Base-by-base conservation (phyloP, 2,113 vertebrate species). In the Ceyx margarethae region DNA sequence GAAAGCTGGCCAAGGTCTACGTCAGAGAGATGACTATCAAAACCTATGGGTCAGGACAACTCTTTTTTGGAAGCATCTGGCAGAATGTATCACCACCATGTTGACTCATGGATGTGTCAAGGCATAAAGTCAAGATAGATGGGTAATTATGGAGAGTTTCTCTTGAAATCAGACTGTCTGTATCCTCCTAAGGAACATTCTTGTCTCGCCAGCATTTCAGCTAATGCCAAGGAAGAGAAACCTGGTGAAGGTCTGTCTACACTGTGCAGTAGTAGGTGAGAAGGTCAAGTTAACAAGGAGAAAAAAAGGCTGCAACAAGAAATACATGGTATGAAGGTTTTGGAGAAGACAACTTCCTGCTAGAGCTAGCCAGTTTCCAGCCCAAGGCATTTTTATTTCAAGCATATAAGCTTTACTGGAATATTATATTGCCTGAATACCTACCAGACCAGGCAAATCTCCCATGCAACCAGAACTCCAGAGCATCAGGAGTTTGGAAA, bases 81-180 rank as follows among this genome's bases (percentile, higher is more conserved):
- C 81, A 77, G 68, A 79, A 92, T 85, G 91, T 26, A 71, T 95
- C 94, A 90, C 46, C 85, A 3, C 56, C 3, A 1, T 23, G 35
- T 60, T 94, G 94, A 95, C 72, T 96, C 95, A 91, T 31, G 18
- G 79, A 94, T 90, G 91, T 83, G 85, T 96, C 93, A 95, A 94
- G 58, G 46, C 68, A 20, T 73, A 46, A 91, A 90, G 83, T 82
- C 64, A 58, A 74, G 46, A 6, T 7, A 85, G 78, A 85, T 89
- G 90, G 72, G 79, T 60, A 51, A 18, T 11, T 42, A 71, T 66
- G 71, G 46, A 85, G 87, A 58, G 37, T 69, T 77, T 67, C 62
- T 33, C 42, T 15, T 6, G 54, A 57, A 33, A 54, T 61, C 82
- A 95, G 75, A 43, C 81, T 51, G 80, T 35, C 73, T 86, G 66